Conservation (phyloP, 2,797 vertebrate genomes). For the Serranus cabrilla region DNA sequence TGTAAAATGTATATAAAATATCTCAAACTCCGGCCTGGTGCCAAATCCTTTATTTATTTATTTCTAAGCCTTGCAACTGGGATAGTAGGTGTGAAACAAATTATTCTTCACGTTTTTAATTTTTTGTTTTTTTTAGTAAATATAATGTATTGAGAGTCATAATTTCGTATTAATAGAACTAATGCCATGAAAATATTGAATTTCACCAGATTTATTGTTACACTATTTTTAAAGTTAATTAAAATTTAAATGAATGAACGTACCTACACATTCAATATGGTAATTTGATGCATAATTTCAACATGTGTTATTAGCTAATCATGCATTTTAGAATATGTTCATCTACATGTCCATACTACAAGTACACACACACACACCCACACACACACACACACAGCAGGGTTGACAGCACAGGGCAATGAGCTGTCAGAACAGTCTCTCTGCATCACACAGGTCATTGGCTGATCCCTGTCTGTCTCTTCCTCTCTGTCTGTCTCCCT, state of each 20-base stretch:
- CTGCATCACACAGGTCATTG: constrained; percentile 76
- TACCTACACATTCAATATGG: constrained; percentile 33
- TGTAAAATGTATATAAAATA: no score
- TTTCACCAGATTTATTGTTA: constrained; percentile 5
- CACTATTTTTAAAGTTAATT: not conserved
- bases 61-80: not conserved
- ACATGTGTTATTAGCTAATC: constrained; percentile 46
- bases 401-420: constrained; percentile 73
- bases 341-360: constrained; percentile 14
- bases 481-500: constrained; percentile 18
- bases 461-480: constrained; percentile 71
- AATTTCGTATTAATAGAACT: not conserved
- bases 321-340: constrained; percentile 40
- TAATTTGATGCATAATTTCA: constrained; percentile 49
- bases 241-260: constrained; percentile 29
- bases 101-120: not conserved
- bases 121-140: no score
- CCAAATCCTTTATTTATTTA: not conserved
- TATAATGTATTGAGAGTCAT: not conserved
- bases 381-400: constrained; percentile 38
- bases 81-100: not conserved
- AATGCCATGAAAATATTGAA: no score
- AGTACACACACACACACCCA: constrained; percentile 23
- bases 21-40: not conserved
- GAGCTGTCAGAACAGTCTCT: constrained; percentile 75